Conservation (phyloP, 2,888 invertebrate genomes). For the Eupithecia pulchellata region DNA sequence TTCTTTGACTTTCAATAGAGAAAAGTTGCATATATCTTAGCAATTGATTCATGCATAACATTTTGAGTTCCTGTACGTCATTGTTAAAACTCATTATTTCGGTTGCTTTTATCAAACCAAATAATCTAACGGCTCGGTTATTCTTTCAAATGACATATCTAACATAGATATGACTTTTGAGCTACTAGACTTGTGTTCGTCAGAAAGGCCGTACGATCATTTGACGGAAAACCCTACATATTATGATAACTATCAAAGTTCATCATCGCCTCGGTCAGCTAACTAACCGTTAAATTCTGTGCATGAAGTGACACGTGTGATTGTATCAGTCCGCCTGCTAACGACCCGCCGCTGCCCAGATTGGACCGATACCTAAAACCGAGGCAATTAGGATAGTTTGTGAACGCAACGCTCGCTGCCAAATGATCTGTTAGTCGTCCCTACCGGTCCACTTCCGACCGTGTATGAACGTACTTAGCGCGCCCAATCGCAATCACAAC, state of each 20-base stretch:
- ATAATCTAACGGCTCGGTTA: no score
- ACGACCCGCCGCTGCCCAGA: background rate
- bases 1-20: background rate
- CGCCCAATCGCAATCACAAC: background rate
- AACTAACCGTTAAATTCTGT: constrained; percentile 3
- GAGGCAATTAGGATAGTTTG: constrained; percentile 78
- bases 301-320: background rate
- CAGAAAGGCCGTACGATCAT: background rate
- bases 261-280: background rate
- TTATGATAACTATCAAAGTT: background rate
- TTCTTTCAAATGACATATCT: no score
- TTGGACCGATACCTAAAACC: constrained; percentile 65
- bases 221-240: background rate
- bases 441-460: background rate
- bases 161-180: background rate
- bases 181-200: background rate
- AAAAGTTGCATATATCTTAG: background rate
- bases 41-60: background rate
- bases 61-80: no score
- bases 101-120: no score
- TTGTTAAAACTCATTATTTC: no score
- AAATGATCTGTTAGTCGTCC: constrained; percentile 25
- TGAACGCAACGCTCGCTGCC: constrained; percentile 59
- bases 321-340: constrained; percentile 2
- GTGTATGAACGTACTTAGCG: background rate